These are phyloP conservation scores for Zaprionus camerounensis DNA, from an alignment of 1,140 invertebrate species.

Conservation along the genomic window DNA sequence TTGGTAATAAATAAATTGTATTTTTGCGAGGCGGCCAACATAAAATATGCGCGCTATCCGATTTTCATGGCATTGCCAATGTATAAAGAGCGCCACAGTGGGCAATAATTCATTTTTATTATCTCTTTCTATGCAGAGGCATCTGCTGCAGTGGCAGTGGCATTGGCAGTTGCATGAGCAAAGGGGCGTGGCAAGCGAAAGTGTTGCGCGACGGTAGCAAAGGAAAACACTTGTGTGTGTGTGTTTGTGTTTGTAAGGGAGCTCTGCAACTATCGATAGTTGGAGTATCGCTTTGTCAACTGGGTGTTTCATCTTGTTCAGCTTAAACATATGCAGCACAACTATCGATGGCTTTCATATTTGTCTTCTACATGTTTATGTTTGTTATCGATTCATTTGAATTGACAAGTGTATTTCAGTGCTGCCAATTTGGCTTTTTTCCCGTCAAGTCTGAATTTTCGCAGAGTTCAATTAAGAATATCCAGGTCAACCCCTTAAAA, in stretches of 20 bases:
- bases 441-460: too few relatives aligned
- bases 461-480: too few relatives aligned
- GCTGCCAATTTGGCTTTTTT: too few relatives aligned
- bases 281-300: not conserved
- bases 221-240: not conserved
- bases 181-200: conserved; percentile 24
- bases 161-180: not conserved
- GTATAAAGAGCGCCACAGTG: conserved; percentile 1
- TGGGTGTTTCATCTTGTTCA: not conserved
- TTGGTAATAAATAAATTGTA: conserved; percentile 50
- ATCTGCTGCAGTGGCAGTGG: conserved; percentile 8
- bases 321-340: too few relatives aligned
- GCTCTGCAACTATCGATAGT: not conserved
- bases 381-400: too few relatives aligned
- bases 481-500: too few relatives aligned
- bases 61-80: conserved; percentile 44
- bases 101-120: conserved; percentile 58
- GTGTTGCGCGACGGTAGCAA: conserved; percentile 6
- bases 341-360: too few relatives aligned
- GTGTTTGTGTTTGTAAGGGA: not conserved
- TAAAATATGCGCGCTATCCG: conserved; percentile 51
- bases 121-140: conserved; percentile 39
- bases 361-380: too few relatives aligned
- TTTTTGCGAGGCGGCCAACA: conserved; percentile 37
- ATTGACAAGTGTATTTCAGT: too few relatives aligned